Conservation (phyloP, 2,797 vertebrate genomes). For the Halcyon chelicuti region DNA sequence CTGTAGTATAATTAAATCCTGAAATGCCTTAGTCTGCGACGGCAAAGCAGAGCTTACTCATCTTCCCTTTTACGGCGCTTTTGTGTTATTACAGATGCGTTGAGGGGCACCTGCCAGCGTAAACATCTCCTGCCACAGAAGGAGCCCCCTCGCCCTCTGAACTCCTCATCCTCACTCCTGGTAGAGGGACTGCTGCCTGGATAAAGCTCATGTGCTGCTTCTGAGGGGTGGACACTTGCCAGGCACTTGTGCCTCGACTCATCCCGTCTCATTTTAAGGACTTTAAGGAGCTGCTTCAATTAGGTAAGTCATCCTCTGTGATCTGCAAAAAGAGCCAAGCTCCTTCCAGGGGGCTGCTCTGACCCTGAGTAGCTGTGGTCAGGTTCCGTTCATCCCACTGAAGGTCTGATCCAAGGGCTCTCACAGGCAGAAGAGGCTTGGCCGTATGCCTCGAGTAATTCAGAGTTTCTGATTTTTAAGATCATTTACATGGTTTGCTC, state of each 20-base stretch:
- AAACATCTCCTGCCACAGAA: background rate
- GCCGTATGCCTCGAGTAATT: background rate
- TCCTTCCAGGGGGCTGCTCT: background rate
- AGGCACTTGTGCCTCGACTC: background rate
- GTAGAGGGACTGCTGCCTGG: background rate
- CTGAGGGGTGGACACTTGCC: background rate
- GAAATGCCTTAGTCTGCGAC: slow-evolving; percentile 74
- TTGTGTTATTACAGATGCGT: background rate
- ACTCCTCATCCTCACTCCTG: background rate
- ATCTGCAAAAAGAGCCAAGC: background rate
- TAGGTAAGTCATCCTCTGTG: background rate
- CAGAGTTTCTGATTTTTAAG: background rate
- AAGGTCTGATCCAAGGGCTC: background rate
- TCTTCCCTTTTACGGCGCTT: slow-evolving; percentile 44
- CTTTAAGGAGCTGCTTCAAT: background rate
- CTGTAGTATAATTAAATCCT: slow-evolving; percentile 83
- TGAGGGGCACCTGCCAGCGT: background rate
- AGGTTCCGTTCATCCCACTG: accelerated
- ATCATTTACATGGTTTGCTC: accelerated
- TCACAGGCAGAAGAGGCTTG: background rate
- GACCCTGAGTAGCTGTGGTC: background rate
- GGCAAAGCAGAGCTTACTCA: slow-evolving; percentile 66
- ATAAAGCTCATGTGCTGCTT: background rate
- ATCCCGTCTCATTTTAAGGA: background rate
- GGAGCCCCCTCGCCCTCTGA: background rate